A percentile compares a stretch with the other conserved stretches of the same genome.
phyloP scores from a whole-genome alignment of 2,797 vertebrate species.

The Cossypha caffra region DNA sequence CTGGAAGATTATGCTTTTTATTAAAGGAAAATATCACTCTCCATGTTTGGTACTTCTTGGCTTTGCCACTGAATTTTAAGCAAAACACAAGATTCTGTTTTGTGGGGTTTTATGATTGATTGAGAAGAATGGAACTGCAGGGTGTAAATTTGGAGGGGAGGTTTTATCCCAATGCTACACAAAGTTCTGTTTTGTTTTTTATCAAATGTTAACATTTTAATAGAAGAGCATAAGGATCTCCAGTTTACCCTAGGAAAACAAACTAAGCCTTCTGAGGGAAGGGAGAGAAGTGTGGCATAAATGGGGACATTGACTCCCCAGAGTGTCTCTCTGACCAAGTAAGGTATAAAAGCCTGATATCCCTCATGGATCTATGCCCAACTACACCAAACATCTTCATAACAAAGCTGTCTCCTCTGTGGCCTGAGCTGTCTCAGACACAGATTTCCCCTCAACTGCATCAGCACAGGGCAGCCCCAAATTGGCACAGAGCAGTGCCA shows the following conservation, averaged over 20 bases:
- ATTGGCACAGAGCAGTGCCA: background rate
- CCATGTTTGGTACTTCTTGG: background rate
- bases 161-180: background rate
- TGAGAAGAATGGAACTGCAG: background rate
- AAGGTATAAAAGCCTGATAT: background rate
- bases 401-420: background rate
- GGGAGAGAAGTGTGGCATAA: background rate
- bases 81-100: background rate
- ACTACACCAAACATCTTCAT: background rate
- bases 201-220: background rate
- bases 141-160: background rate
- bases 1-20: conserved; percentile 18
- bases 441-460: background rate
- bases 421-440: background rate
- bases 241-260: background rate
- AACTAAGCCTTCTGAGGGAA: background rate
- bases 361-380: background rate
- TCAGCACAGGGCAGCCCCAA: background rate
- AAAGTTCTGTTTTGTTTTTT: background rate
- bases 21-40: conserved; percentile 22
- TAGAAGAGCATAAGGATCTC: background rate
- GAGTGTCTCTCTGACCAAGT: background rate
- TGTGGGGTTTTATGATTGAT: background rate
- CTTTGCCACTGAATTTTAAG: background rate
- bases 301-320: background rate